phyloP scores from a whole-genome alignment of 2,113 vertebrate genomes.

The Phaethornis superciliosus region DNA sequence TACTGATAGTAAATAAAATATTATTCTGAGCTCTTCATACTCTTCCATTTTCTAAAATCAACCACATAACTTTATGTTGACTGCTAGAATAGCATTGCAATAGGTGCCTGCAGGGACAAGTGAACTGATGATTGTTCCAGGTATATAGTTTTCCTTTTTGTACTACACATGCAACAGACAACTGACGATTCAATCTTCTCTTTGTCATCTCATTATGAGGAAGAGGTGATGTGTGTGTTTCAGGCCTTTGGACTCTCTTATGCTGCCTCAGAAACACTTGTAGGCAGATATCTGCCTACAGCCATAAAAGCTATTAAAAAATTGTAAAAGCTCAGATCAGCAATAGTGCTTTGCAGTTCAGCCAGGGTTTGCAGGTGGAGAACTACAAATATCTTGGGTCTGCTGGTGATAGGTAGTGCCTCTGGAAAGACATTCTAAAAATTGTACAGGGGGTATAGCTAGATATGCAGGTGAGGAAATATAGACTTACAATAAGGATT shows the following conservation, averaged over 20 bases:
- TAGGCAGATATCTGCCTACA: conserved; percentile 39
- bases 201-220: conserved; percentile 27
- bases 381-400: not conserved
- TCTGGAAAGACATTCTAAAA: conserved; percentile 26
- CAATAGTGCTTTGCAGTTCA: conserved; percentile 31
- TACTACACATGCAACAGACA: not conserved
- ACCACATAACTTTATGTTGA: not conserved
- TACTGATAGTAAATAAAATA: not conserved
- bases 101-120: not conserved
- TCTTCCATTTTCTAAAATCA: not conserved
- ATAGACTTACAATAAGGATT: not conserved
- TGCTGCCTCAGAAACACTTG: conserved; percentile 21
- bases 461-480: not conserved
- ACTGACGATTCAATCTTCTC: conserved; percentile 33
- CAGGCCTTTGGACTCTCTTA: conserved; percentile 26
- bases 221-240: conserved; percentile 29
- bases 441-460: not conserved
- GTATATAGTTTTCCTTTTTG: not conserved
- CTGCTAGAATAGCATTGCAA: not conserved
- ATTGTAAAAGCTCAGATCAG: conserved; percentile 51
- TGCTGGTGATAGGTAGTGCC: not conserved
- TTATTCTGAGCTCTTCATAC: not conserved
- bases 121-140: not conserved
- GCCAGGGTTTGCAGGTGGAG: conserved; percentile 7
- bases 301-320: conserved; percentile 64